Evolutionary conservation across 2,888 invertebrate genomes (phyloP).

Genomic region (Taphrorychus bicolor): DNA sequence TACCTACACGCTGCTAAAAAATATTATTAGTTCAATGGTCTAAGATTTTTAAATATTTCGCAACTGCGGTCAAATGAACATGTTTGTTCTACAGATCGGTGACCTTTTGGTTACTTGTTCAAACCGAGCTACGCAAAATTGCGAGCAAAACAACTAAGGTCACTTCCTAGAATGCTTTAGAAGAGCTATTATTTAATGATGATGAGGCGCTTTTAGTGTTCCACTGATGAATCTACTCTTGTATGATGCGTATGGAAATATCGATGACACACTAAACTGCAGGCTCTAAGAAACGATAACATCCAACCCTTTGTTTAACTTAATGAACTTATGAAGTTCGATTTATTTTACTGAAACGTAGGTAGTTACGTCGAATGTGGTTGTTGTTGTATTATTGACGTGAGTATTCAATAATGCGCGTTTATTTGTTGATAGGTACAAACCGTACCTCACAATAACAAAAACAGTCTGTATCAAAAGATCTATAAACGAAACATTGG

Average conservation of each 20-base stretch:
- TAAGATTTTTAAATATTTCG: constrained; percentile 22
- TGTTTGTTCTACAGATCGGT: constrained; percentile 24
- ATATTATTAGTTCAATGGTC: constrained; percentile 8
- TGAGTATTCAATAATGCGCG: constrained; percentile 50
- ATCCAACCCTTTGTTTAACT: constrained; percentile 65
- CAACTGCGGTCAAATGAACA: constrained; percentile 13
- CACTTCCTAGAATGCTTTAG: constrained; percentile 5
- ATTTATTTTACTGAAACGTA: constrained; percentile 64
- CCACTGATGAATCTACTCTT: constrained; percentile 24
- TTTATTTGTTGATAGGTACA: constrained; percentile 19
- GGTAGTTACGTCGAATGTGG: constrained; percentile 64
- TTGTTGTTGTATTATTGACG: constrained; percentile 62
- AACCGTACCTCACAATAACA: not conserved
- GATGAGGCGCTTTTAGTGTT: constrained; percentile 15
- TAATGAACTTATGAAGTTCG: constrained; percentile 64
- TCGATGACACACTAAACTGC: constrained; percentile 61
- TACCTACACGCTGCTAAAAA: not conserved
- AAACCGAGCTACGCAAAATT: constrained; percentile 25
- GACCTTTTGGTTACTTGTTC: constrained; percentile 29
- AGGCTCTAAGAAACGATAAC: constrained; percentile 61
- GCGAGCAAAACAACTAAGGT: constrained; percentile 34
- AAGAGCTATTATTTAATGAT: not conserved
- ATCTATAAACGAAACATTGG: not conserved
- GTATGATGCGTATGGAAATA: constrained; percentile 24
- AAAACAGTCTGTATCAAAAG: not conserved